A percentile compares a stretch with the other conserved stretches of the same genome.
Conservation (phyloP, 1,140 invertebrate species). For the Pachyrhynchus sulphureomaculatus region DNA sequence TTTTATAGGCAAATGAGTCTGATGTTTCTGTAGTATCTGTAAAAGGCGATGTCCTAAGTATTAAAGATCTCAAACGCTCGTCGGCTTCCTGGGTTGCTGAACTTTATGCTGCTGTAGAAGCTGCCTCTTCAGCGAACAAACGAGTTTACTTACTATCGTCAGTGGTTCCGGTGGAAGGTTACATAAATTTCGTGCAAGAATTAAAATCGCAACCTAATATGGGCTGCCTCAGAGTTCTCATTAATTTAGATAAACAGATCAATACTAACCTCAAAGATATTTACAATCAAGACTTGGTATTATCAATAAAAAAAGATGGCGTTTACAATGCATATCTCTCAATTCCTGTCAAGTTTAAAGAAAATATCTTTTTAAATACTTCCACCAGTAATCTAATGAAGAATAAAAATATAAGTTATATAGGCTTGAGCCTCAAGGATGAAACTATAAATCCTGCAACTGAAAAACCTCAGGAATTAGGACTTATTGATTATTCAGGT, state of each 20-base stretch:
- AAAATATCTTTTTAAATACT: conserved; percentile 26
- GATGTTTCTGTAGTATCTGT: conserved; percentile 35
- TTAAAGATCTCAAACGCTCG: conserved; percentile 41
- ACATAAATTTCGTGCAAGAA: conserved; percentile 39
- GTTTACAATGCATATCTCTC: conserved; percentile 36
- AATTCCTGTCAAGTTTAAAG: conserved; percentile 38
- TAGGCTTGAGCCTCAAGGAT: conserved; percentile 45
- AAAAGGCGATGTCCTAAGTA: conserved; percentile 42
- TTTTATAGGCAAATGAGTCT: conserved; percentile 18
- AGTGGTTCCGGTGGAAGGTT: conserved; percentile 44
- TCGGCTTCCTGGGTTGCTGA: conserved; percentile 42
- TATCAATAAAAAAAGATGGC: conserved; percentile 41
- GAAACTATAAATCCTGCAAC: conserved; percentile 41
- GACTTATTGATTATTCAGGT: conserved; percentile 45
- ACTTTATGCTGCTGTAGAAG: conserved; percentile 30
- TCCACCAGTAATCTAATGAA: conserved; percentile 29
- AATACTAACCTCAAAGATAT: conserved; percentile 30
- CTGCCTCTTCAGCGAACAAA: conserved; percentile 27
- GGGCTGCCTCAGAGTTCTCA: conserved; percentile 36
- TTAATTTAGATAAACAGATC: conserved; percentile 43
- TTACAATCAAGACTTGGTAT: conserved; percentile 35
- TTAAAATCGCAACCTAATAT: conserved; percentile 34
- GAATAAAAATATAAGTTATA: conserved; percentile 37
- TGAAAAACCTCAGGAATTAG: conserved; percentile 37
- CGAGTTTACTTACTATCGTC: conserved; percentile 37